Conservation (phyloP, 2,888 invertebrate genomes). For the Drosophila prolongata region DNA sequence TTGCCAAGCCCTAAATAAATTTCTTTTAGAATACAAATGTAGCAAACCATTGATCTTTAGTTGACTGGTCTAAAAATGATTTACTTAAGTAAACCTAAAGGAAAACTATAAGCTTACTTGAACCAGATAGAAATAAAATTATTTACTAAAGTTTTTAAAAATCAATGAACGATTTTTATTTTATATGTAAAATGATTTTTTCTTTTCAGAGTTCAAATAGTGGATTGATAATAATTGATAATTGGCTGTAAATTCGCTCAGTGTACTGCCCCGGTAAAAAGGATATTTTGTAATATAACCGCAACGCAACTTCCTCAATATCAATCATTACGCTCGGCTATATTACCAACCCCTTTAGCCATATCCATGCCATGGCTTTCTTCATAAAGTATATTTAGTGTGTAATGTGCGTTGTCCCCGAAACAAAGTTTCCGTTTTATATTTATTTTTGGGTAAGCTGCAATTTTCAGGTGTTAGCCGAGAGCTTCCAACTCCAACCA, state of each 20-base stretch:
- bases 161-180: too few species aligned
- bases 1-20: too few species aligned
- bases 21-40: too few species aligned
- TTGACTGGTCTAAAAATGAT: too few species aligned
- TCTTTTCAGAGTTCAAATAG: too few species aligned
- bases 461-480: constrained; percentile 76
- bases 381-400: constrained; percentile 57
- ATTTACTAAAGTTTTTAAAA: too few species aligned
- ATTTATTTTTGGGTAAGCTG: constrained; percentile 52
- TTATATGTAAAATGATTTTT: too few species aligned
- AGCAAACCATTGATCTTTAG: too few species aligned
- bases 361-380: constrained; percentile 54
- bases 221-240: too few species aligned
- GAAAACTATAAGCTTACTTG: too few species aligned
- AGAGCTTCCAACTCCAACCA: constrained; percentile 37
- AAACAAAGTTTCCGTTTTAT: constrained; percentile 54
- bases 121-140: too few species aligned
- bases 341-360: constrained; percentile 57
- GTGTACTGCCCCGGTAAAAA: constrained; percentile 43
- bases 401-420: constrained; percentile 23
- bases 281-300: constrained; percentile 49
- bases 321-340: constrained; percentile 71
- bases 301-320: constrained; percentile 75
- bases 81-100: too few species aligned
- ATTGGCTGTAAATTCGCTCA: constrained; percentile 15